A percentile compares a stretch with the other conserved stretches of the same genome.
These are phyloP conservation scores for Drosophila planitibia DNA, from an alignment of 2,888 invertebrate genomes.

Conservation along the genomic window DNA sequence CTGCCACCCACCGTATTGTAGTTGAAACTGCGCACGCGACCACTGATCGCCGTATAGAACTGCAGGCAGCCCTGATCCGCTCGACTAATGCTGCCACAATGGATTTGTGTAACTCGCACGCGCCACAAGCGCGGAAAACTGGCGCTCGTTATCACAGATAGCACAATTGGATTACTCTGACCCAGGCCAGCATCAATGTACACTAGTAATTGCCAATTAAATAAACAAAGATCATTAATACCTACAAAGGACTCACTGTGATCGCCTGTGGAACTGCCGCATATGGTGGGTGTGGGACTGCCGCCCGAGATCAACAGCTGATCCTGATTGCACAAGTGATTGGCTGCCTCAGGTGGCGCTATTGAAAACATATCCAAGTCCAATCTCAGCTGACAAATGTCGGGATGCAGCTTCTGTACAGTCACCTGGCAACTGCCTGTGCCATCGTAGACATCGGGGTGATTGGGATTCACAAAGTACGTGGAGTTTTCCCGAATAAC, in stretches of 20 bases:
- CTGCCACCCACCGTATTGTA: constrained; percentile 91
- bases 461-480: constrained; percentile 93
- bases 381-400: constrained; percentile 93
- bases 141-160: constrained; percentile 93
- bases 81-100: constrained; percentile 90
- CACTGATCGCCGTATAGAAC: constrained; percentile 89
- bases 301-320: constrained; percentile 94
- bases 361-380: constrained; percentile 92
- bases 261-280: constrained; percentile 92
- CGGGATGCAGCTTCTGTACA: constrained; percentile 90
- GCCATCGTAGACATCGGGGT: constrained; percentile 90
- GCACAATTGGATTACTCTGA: constrained; percentile 90
- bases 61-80: constrained; percentile 85
- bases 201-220: constrained; percentile 87
- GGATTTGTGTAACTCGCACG: constrained; percentile 92
- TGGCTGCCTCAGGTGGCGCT: constrained; percentile 90
- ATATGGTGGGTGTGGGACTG: constrained; percentile 92
- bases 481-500: constrained; percentile 92
- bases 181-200: constrained; percentile 91
- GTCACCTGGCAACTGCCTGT: constrained; percentile 94
- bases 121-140: constrained; percentile 92
- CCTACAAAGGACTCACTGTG: constrained; percentile 88
- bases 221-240: not conserved
- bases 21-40: constrained; percentile 93
- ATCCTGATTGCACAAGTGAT: constrained; percentile 93